Percentiles rank a stretch among this genome's conserved stretches.
These are phyloP conservation scores for Sinocyclocheilus anophthalmus DNA, from an alignment of 2,113 vertebrate species.

Conservation along the genomic window DNA sequence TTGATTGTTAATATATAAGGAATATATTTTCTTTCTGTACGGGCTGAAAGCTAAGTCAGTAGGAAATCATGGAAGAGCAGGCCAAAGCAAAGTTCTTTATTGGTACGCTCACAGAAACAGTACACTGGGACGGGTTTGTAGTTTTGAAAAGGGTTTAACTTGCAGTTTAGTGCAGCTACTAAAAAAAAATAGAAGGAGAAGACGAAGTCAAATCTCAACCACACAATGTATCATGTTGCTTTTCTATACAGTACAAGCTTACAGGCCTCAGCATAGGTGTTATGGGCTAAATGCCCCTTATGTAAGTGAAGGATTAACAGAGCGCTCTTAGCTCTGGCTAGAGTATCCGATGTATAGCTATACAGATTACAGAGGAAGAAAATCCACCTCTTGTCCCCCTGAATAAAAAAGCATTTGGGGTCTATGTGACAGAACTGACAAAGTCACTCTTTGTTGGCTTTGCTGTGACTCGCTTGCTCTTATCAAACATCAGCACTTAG, in stretches of 20 bases:
- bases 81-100: not conserved
- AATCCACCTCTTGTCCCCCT: slow-evolving; percentile 17
- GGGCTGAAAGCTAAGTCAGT: not conserved
- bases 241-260: slow-evolving; percentile 1
- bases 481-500: slow-evolving; percentile 71
- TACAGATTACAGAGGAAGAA: slow-evolving; percentile 35
- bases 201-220: not conserved
- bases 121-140: not conserved
- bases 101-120: not conserved
- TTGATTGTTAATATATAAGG: no score
- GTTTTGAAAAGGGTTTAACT: not conserved
- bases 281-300: not conserved
- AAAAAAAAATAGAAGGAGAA: not conserved
- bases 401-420: slow-evolving; percentile 54
- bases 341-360: slow-evolving; percentile 49
- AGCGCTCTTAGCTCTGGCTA: slow-evolving; percentile 35
- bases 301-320: slow-evolving; percentile 44
- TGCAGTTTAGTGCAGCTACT: not conserved
- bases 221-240: slow-evolving; percentile 29
- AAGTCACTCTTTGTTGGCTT: slow-evolving; percentile 65
- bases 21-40: no score
- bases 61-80: not conserved
- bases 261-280: slow-evolving; percentile 22
- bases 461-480: slow-evolving; percentile 53
- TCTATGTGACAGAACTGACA: slow-evolving; percentile 62